Evolutionary conservation across 2,113 vertebrate species (phyloP), one percentile per base, ranked within the genome.

Genomic region (Tenrec ecaudatus): DNA sequence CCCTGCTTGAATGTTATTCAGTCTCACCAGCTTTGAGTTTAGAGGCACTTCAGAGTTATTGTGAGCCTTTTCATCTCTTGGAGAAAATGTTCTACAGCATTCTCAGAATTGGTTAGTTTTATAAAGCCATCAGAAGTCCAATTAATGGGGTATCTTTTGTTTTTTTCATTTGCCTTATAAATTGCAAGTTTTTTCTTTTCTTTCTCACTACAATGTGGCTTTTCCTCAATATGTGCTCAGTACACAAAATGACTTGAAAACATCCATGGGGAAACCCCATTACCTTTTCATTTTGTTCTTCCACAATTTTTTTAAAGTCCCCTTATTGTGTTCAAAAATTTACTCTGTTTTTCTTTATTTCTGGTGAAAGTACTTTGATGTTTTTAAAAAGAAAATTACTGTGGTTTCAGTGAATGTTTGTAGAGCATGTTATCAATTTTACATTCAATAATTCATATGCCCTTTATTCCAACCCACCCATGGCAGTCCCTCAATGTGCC

Each of bases 41-140:
- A 6, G 27, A 14, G n/a, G 8, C 40, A 92, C 33, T 82, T 33
- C 19, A 47, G 43, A 33, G 31, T 88, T 60, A 78, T 68, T 91
- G 89, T 82, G 66, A 81, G 62, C 31, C 89, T 77, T 87, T 16
- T 91, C 76, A 80, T 75, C 38, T 33, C 27, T 87, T 53, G 9
- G 79, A 85, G 58, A 73, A 64, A 9, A 62, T 57, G 19, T 84
- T 75, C 29, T 3, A 33, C 9, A 60, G 47, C 69, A 89, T 88
- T 83, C 38, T 93, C 89, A 80, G 58, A 90, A 86, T 85, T 68
- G 31, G 33, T 69, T 80, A 31, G 33, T 80, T 94, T 80, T 31
- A 71, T 38, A 38, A 91, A 89, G 2, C n/a, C 27, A 62, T 62
- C 64, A 77, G 60, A 83, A 76, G 12, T 73, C 66, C 82, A 23